Evolutionary conservation across 2,113 vertebrate species (phyloP).

Genomic region (Protomyctophum bolini): DNA sequence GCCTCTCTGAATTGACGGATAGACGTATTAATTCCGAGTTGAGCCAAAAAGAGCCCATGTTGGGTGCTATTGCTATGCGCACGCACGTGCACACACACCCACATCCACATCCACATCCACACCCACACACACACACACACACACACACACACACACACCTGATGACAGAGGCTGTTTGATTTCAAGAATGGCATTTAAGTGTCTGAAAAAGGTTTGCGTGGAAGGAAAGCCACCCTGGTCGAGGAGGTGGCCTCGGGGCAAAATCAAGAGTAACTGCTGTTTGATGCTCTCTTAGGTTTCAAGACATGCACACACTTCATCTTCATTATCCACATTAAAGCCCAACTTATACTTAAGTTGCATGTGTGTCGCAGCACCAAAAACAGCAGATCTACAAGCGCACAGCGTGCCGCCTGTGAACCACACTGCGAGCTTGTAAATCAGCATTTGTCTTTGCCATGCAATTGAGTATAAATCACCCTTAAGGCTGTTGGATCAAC

Average conservation of each 20-base stretch:
- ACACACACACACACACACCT: not conserved
- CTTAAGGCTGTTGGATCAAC: no score
- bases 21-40: not conserved
- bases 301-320: conserved; percentile 42
- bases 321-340: conserved; percentile 25
- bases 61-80: conserved; percentile 25
- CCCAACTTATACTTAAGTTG: no score
- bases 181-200: conserved; percentile 29
- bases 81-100: not conserved
- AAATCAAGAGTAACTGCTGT: conserved; percentile 8
- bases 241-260: conserved; percentile 37
- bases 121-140: no score
- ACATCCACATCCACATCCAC: no score
- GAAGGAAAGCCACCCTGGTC: conserved; percentile 44
- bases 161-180: conserved; percentile 42
- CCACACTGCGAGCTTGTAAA: no score
- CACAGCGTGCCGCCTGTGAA: no score
- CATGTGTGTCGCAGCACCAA: no score
- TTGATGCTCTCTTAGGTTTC: conserved; percentile 42
- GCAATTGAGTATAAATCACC: no score
- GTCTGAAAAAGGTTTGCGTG: conserved; percentile 10
- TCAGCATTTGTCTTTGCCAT: no score
- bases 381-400: not conserved
- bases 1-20: not conserved
- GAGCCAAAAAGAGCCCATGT: conserved; percentile 14